Conservation (phyloP, 2,797 vertebrate genomes). For the Silurus aristotelis region DNA sequence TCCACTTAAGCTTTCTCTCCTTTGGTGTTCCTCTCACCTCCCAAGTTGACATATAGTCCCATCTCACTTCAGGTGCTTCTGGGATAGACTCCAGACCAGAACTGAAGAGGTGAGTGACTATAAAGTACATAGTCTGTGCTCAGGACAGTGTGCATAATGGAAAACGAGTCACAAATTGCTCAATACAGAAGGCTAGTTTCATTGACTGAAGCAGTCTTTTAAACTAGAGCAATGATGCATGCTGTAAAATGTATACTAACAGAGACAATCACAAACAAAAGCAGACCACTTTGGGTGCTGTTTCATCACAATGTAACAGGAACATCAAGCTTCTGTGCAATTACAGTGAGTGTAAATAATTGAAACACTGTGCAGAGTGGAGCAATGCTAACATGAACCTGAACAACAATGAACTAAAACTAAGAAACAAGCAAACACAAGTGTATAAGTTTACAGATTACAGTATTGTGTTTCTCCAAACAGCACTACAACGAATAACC, state of each 20-base stretch:
- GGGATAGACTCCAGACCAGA: neutral
- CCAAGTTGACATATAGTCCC: neutral
- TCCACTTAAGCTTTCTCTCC: neutral
- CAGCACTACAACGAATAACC: neutral
- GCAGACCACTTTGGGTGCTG: neutral
- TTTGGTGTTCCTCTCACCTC: neutral
- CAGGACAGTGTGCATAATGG: neutral
- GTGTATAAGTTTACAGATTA: neutral
- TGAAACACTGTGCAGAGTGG: neutral
- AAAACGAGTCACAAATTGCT: neutral
- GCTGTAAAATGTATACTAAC: neutral
- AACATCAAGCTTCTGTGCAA: neutral
- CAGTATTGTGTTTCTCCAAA: neutral
- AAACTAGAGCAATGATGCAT: neutral
- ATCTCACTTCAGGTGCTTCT: neutral
- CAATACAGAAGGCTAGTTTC: neutral
- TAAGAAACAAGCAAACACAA: neutral
- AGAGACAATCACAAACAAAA: neutral
- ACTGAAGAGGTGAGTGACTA: neutral
- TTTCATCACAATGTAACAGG: neutral
- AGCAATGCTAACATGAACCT: neutral
- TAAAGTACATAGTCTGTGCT: neutral
- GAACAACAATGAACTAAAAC: neutral
- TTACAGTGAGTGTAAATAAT: conserved; percentile 3
- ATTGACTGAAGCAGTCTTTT: neutral